A percentile compares a stretch with the other conserved stretches of the same genome.
Evolutionary conservation across 1,140 invertebrate genomes (phyloP).

Genomic region (Panulirus ornatus): DNA sequence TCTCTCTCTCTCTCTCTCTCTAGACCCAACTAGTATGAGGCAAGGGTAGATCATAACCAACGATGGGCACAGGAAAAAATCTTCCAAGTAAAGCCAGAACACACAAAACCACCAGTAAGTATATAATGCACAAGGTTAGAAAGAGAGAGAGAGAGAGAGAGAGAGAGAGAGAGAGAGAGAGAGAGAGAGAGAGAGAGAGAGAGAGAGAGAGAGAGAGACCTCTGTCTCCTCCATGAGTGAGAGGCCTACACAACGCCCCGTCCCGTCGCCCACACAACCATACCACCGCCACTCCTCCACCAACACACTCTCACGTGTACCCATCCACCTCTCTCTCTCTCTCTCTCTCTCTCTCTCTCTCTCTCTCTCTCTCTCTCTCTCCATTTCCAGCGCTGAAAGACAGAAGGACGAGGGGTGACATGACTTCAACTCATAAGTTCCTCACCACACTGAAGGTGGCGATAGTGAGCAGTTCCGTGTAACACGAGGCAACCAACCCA

Average conservation of each 20-base stretch:
- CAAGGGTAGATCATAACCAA: too few relatives aligned
- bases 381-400: too few relatives aligned
- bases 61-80: neutral
- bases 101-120: neutral
- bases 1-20: neutral
- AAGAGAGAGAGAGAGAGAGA: neutral
- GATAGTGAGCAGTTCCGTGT: too few relatives aligned
- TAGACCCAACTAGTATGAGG: neutral
- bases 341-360: conserved; percentile 14
- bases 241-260: too few relatives aligned
- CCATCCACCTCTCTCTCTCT: neutral
- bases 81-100: neutral
- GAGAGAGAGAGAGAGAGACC: neutral
- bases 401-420: neutral
- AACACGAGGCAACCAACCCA: too few relatives aligned
- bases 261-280: neutral
- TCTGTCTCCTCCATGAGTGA: too few relatives aligned
- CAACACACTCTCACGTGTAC: neutral
- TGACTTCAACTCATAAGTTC: too few relatives aligned
- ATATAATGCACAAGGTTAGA: neutral
- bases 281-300: neutral
- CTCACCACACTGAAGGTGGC: too few relatives aligned
- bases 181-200: neutral
- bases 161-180: neutral
- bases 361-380: neutral